phyloP scores from a whole-genome alignment of 2,888 invertebrate genomes.

The Tupiocoris notatus region DNA sequence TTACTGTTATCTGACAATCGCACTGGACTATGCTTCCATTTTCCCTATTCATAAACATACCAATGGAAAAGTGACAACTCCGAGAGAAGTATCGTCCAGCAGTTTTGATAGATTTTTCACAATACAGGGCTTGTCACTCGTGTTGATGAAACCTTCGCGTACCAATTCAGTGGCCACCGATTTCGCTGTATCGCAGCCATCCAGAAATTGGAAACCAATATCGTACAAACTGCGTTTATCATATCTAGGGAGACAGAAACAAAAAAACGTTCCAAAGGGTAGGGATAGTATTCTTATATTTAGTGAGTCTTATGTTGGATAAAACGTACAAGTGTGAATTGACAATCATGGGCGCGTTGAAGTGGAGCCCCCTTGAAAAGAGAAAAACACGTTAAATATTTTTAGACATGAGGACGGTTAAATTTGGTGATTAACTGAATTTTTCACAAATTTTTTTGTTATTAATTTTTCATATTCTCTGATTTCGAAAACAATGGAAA shows the following conservation, averaged over 20 bases:
- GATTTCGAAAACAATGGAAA: too few species aligned
- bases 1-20: too few species aligned
- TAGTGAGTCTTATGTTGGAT: background rate
- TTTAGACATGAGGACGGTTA: too few species aligned
- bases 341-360: conserved; percentile 15
- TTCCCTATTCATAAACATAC: conserved; percentile 56
- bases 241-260: too few species aligned
- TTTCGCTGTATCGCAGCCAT: conserved; percentile 83
- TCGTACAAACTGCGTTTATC: conserved; percentile 92
- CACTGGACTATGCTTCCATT: too few species aligned
- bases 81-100: conserved; percentile 61
- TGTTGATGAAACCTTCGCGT: conserved; percentile 91
- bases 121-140: conserved; percentile 85
- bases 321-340: conserved; percentile 1
- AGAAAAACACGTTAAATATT: background rate
- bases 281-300: too few species aligned
- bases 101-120: conserved; percentile 88
- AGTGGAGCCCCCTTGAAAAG: conserved; percentile 21
- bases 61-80: conserved; percentile 85
- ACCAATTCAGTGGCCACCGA: conserved; percentile 93
- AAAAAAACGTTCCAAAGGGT: too few species aligned
- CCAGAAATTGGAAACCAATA: conserved; percentile 93
- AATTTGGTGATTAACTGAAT: too few species aligned
- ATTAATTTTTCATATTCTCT: background rate
- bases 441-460: background rate